These are phyloP conservation scores for Panurus biarmicus DNA, from an alignment of 2,113 vertebrate genomes.

Conservation along the genomic window DNA sequence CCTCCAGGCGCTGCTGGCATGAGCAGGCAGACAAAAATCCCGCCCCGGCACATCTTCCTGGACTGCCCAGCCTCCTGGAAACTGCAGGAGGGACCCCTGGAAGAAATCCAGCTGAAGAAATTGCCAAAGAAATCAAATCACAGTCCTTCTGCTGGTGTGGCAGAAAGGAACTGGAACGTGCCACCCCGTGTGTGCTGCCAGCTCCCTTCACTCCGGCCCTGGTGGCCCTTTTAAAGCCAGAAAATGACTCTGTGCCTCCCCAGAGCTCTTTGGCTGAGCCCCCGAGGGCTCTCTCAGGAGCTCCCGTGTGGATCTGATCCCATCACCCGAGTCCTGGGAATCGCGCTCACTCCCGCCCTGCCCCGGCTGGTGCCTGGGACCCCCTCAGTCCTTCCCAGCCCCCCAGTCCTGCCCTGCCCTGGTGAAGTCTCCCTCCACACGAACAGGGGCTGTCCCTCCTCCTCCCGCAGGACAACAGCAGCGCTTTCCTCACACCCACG, in stretches of 20 bases:
- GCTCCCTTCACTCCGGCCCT: no score
- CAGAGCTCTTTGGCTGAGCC: background rate
- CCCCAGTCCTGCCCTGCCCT: background rate
- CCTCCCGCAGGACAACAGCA: rapidly evolving
- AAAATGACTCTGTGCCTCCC: background rate
- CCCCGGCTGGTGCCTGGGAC: background rate
- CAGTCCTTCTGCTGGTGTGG: background rate
- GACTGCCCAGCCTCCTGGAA: background rate
- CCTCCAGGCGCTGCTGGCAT: background rate
- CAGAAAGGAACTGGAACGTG: no score
- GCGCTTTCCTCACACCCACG: background rate
- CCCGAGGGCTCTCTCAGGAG: background rate
- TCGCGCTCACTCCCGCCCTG: background rate
- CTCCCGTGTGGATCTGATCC: background rate
- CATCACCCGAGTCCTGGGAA: background rate
- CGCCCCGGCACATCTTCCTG: background rate
- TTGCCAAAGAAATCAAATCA: background rate
- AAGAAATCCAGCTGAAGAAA: background rate
- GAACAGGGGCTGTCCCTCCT: background rate
- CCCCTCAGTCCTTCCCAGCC: background rate
- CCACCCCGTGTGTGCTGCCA: background rate
- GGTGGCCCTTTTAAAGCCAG: background rate
- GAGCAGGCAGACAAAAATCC: background rate
- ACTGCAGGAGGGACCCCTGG: background rate
- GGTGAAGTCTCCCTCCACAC: background rate